Evolutionary conservation across 2,797 vertebrate species (phyloP).

Genomic region (Cephalopachus bancanus): DNA sequence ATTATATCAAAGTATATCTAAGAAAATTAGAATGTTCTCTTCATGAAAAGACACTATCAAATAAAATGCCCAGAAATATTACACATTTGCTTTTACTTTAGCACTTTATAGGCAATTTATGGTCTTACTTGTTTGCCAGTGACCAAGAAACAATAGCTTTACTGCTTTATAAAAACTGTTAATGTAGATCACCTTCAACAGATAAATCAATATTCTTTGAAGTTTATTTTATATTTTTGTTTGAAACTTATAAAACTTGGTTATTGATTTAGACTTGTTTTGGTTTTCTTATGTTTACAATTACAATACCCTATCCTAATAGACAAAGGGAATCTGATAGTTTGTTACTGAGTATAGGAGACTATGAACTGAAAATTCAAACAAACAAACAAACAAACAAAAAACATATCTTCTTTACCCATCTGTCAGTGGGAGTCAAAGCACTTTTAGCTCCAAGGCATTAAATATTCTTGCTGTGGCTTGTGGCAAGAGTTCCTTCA

Average conservation of each 20-base stretch:
- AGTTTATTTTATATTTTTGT: neutral
- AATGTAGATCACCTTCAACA: neutral
- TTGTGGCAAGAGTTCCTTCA: neutral
- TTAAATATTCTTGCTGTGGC: neutral
- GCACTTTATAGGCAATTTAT: neutral
- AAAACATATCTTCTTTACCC: neutral
- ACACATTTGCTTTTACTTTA: neutral
- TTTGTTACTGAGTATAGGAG: neutral
- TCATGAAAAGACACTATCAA: conserved; percentile 21
- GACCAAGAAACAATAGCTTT: neutral
- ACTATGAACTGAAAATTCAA: neutral
- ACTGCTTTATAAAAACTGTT: neutral
- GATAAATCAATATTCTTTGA: neutral
- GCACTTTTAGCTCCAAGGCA: neutral
- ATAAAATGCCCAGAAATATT: neutral
- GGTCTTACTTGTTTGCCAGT: neutral
- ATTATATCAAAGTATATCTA: neutral
- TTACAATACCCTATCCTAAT: neutral
- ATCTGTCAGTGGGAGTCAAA: neutral
- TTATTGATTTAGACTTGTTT: neutral
- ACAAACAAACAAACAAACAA: neutral
- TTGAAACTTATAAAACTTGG: neutral
- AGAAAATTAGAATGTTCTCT: neutral
- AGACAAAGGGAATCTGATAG: neutral
- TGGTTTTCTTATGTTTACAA: neutral